Base-by-base conservation (phyloP, 2,888 invertebrate species). In the Geotrupes spiniger region DNA sequence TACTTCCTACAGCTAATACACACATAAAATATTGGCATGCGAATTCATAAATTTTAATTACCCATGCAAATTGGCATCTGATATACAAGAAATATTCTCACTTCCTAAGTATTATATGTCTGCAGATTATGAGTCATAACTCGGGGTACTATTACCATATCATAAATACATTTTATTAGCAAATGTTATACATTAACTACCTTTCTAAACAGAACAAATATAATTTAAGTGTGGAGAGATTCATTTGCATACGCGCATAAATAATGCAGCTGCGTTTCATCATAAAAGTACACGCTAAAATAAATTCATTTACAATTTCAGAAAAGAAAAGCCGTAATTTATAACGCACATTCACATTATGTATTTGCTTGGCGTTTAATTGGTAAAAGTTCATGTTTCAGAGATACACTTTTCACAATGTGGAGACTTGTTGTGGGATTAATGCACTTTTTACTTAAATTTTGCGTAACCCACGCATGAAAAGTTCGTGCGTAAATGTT, bases 101-200 rank as follows among this genome's bases (percentile, higher is more conserved):
- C 43, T 43, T 43, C 36, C 43, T 36, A 43, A 43, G 36, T 16
- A 31, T 33, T 36, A 36, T 26, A 26, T 43, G 15, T 43, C 43
- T 25, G 33, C 11, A 12, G 43, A 43, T 43, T 43, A 43, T 43
- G 43, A 43, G 36, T 43, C 43, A 43, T 43, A 41, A 41, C 14
- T 41, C 17, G 16, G 28, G 15, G 29, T 43, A 16, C 26, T 26
- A 17, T 43, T 43, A 43, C 26, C 43, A 25, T 36, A 36, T 36
- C 17, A 43, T 43, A 17, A 36, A 36, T 36, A 36, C 21, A 6
- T 21, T 41, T 41, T 41, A 41, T 41, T 29, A 10, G 26, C 43
- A 36, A 43, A 33, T 5, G 33, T 33, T 33, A 14, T 14, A 33
- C 33, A 14, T 11, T 12, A 14, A 15, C 12, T 33, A 14, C 33